Conservation (phyloP, 1,140 invertebrate species). For the Hirudo medicinalis region DNA sequence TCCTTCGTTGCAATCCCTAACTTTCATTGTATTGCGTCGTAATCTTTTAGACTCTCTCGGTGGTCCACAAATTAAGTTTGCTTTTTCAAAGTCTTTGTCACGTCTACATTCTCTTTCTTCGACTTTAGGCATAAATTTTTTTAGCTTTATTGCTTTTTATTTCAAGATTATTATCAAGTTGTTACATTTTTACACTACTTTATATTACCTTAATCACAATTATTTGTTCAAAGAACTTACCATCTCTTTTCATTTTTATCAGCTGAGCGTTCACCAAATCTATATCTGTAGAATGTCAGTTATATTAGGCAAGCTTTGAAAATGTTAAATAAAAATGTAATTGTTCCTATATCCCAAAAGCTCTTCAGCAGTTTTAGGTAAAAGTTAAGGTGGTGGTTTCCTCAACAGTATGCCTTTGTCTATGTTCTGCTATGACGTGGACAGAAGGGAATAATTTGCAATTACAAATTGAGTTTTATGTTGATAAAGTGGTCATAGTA, state of each 20-base stretch:
- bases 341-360: too few species aligned
- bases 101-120: conserved; percentile 1
- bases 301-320: too few species aligned
- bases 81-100: neutral
- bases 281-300: neutral
- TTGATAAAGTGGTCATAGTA: too few species aligned
- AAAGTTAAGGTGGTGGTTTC: too few species aligned
- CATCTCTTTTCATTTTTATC: conserved; percentile 1
- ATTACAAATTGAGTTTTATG: too few species aligned
- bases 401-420: too few species aligned
- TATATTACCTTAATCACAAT: neutral
- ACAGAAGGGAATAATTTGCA: too few species aligned
- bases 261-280: neutral
- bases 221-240: neutral
- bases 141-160: neutral
- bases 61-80: conserved; percentile 2
- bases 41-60: neutral
- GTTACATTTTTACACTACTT: neutral
- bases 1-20: neutral
- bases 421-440: too few species aligned
- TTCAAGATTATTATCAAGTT: neutral
- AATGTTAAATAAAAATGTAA: too few species aligned
- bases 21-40: neutral
- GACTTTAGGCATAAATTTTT: neutral
- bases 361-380: too few species aligned